Evolutionary conservation across 1,140 invertebrate species (phyloP).

Genomic region (Cheumatopsyche charites): DNA sequence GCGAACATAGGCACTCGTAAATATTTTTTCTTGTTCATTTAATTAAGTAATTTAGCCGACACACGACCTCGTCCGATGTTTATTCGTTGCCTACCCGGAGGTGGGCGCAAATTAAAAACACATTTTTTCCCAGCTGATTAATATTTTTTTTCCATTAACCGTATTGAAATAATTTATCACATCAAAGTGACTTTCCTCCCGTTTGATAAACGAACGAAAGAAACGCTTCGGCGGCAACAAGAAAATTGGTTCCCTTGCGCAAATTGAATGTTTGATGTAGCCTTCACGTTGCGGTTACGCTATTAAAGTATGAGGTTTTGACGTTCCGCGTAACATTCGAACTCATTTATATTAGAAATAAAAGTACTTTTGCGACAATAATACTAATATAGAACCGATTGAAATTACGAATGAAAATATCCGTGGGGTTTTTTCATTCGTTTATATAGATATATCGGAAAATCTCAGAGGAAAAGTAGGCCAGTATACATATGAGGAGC

Average conservation of each 20-base stretch:
- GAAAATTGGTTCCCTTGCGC: conserved; percentile 9
- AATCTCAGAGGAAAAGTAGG: no score
- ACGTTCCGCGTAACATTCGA: neutral
- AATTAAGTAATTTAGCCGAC: no score
- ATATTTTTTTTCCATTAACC: conserved; percentile 10
- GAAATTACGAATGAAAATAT: neutral
- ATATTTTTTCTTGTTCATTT: no score
- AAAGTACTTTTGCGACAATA: neutral
- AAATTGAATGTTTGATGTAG: conserved; percentile 33
- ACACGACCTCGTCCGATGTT: no score
- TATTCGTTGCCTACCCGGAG: no score
- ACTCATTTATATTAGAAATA: conserved; percentile 8
- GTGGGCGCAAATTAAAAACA: no score
- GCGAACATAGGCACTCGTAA: no score
- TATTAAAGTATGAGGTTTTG: conserved; percentile 24
- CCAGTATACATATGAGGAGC: no score
- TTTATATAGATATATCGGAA: conserved; percentile 2
- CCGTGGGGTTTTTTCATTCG: no score
- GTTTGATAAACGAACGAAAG: conserved; percentile 23
- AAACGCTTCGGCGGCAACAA: conserved; percentile 9
- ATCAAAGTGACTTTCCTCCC: conserved; percentile 19
- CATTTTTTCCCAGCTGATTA: neutral
- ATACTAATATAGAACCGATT: no score
- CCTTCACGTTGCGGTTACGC: conserved; percentile 30
- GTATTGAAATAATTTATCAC: conserved; percentile 29